These are phyloP conservation scores for Ennomos fuscantarius DNA, from an alignment of 2,888 invertebrate species.

Conservation along the genomic window DNA sequence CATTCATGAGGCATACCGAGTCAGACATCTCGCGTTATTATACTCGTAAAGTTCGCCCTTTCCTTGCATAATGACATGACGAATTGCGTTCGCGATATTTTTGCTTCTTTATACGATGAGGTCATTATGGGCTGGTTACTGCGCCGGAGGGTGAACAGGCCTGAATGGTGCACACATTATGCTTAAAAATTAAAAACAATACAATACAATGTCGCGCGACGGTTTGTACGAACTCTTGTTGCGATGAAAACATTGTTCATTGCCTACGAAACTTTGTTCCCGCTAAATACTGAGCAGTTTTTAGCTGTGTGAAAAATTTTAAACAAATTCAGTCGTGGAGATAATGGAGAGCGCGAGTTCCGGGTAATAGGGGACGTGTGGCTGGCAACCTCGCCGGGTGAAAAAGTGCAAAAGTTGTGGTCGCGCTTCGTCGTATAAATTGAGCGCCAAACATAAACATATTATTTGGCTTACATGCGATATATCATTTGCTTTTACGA, in stretches of 20 bases:
- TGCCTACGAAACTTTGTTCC: slow-evolving; percentile 52
- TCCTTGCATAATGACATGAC: slow-evolving; percentile 85
- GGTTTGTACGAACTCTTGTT: slow-evolving; percentile 41
- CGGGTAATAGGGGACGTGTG: slow-evolving; percentile 77
- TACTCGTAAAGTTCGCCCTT: slow-evolving; percentile 84
- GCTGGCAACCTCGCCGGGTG: slow-evolving; percentile 75
- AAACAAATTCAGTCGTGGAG: slow-evolving; percentile 76
- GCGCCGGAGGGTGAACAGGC: slow-evolving; percentile 57
- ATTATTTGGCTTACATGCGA: slow-evolving; percentile 21
- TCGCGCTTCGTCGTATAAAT: slow-evolving; percentile 55
- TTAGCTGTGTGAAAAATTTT: slow-evolving; percentile 67
- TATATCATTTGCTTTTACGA: slow-evolving; percentile 42
- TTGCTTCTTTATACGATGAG: slow-evolving; percentile 78
- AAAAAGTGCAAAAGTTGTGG: slow-evolving; percentile 80
- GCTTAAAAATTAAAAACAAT: slow-evolving; percentile 27
- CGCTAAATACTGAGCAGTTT: slow-evolving; percentile 59
- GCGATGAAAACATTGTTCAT: slow-evolving; percentile 50
- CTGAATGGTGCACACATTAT: slow-evolving; percentile 42
- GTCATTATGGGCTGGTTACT: slow-evolving; percentile 75
- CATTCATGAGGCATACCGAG: slow-evolving; percentile 76
- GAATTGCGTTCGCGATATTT: slow-evolving; percentile 83
- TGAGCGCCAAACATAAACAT: slow-evolving; percentile 39
- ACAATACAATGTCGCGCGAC: slow-evolving; percentile 36
- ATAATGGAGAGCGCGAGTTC: slow-evolving; percentile 80
- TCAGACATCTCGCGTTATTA: slow-evolving; percentile 84